A percentile compares a stretch with the other conserved stretches of the same genome.
phyloP scores from a whole-genome alignment of 2,888 invertebrate species.

The Clunio marinus region DNA sequence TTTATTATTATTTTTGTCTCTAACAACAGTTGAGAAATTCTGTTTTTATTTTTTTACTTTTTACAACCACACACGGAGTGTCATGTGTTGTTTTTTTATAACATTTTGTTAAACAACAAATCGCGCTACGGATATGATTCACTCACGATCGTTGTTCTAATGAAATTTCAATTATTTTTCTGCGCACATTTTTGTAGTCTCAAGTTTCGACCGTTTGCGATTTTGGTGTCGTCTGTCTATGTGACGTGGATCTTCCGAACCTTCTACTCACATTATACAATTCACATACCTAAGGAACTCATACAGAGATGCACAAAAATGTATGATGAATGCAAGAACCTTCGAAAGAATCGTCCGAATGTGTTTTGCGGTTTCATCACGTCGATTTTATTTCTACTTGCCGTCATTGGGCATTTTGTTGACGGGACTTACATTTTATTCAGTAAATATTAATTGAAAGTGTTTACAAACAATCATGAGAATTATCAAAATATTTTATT shows the following conservation, averaged over 20 bases:
- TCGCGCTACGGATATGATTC: conserved; percentile 24
- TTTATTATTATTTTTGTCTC: not conserved
- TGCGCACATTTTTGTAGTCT: not conserved
- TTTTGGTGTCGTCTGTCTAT: conserved; percentile 27
- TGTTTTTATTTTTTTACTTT: not conserved
- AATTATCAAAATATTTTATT: not conserved
- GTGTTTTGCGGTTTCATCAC: conserved; percentile 34
- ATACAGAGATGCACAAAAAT: not conserved
- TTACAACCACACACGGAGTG: not conserved
- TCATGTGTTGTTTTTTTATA: not conserved
- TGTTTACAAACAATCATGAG: not conserved
- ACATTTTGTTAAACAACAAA: not conserved
- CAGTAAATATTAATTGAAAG: conserved; percentile 12
- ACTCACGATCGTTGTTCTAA: not conserved
- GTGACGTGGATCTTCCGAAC: conserved; percentile 31
- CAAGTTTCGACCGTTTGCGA: conserved; percentile 31
- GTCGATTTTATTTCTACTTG: conserved; percentile 22
- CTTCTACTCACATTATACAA: conserved; percentile 26
- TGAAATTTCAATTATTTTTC: not conserved
- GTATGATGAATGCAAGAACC: not conserved
- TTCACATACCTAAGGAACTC: conserved; percentile 28
- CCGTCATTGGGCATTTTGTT: conserved; percentile 21
- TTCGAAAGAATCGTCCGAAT: conserved; percentile 11
- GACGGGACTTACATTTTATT: conserved; percentile 29
- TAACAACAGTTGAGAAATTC: conserved; percentile 2